Conservation (phyloP, 2,113 vertebrate species). For the Phalacrocorax aristotelis region DNA sequence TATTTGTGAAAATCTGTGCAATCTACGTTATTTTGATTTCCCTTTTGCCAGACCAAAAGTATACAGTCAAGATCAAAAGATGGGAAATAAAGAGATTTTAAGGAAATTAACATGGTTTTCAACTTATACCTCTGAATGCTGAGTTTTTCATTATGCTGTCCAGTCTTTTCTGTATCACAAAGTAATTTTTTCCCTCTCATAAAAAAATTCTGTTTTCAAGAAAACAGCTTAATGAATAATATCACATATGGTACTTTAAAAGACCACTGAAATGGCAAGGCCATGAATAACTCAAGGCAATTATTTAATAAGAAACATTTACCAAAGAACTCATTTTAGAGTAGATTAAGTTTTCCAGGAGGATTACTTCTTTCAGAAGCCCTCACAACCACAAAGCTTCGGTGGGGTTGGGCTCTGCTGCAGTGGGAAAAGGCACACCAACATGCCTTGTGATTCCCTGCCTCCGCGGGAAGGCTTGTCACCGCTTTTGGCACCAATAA, state of each 20-base stretch:
- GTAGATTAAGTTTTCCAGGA: background rate
- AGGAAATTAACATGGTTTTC: background rate
- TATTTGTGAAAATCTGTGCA: background rate
- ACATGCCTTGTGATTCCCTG: fast-evolving
- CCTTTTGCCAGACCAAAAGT: background rate
- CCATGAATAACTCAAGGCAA: background rate
- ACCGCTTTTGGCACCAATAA: background rate
- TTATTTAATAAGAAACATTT: background rate
- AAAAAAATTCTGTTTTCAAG: background rate
- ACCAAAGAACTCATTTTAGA: background rate
- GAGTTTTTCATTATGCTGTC: background rate
- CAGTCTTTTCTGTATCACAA: background rate
- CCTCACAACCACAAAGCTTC: background rate
- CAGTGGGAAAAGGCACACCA: background rate
- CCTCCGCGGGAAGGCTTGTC: background rate
- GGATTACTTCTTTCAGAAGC: background rate
- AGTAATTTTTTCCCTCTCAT: too few relatives aligned
- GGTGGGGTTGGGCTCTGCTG: background rate
- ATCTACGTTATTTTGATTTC: background rate
- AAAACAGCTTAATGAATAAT: background rate
- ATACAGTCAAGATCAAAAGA: background rate
- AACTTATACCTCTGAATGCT: background rate
- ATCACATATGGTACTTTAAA: background rate
- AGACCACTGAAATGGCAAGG: background rate
- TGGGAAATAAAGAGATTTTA: background rate